Evolutionary conservation across 2,797 vertebrate genomes (phyloP), one percentile per base, ranked within the genome.

Genomic region (Crenuchus spilurus): DNA sequence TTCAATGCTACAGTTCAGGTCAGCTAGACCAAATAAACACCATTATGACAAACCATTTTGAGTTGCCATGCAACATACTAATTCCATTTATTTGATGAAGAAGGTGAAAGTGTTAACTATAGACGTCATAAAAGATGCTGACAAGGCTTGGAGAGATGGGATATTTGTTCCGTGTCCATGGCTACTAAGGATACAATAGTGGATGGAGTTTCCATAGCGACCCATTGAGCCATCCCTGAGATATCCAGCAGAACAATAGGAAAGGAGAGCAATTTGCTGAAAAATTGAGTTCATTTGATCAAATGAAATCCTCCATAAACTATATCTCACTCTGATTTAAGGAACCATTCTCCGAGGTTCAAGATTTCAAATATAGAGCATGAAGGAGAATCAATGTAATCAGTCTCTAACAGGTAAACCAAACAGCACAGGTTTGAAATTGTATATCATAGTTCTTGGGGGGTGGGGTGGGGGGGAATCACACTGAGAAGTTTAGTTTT

Each of bases 191-290:
- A 81, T 46, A 69, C 64, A 48, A 75, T 54, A 58, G 64, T 67
- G 58, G 65, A 74, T 74, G 54, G 73, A 16, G 80, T 86, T 84
- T 76, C 85, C 77, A 84, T 86, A 75, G 80, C 71, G 64, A 86
- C 80, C n/a, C 33, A 73, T 70, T 60, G 77, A 69, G 60, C 67
- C 71, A 51, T 80, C 41, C 55, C 66, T 20, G 49, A 77, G 65
- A 65, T 49, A 8, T 70, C 74, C 24, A 67, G 46, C 69, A 35
- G 57, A 60, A 69, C 61, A 62, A 77, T 61, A 20, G 54, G 18
- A 60, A 54, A 60, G 31, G 58, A 68, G 26, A 68, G 20, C 39
- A 60, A 76, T 78, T 62, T 35, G 65, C 22, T 57, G 51, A 46
- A 72, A n/a, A 76, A 78, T 51, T 68, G 31, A 57, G 13, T 55